Percentiles rank a stretch among this genome's conserved stretches.
These are phyloP conservation scores for Conops quadrifasciatus DNA, from an alignment of 2,888 invertebrate species.

Conservation along the genomic window DNA sequence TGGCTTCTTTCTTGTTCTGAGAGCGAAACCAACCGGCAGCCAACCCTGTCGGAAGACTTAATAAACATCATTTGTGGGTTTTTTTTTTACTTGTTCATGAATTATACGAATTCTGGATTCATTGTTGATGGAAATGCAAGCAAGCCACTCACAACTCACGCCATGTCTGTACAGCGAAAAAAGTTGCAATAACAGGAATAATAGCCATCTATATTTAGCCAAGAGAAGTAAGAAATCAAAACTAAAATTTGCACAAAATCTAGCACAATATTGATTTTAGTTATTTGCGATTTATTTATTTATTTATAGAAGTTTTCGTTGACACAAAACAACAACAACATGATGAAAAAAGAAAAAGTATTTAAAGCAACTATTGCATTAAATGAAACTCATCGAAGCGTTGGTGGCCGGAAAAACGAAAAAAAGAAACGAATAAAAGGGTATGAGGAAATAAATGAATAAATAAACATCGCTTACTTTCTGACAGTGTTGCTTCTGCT, in stretches of 20 bases:
- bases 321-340: not conserved
- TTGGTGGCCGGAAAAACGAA: not conserved
- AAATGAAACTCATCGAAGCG: not conserved
- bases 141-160: too few relatives aligned
- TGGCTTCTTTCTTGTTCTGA: too few relatives aligned
- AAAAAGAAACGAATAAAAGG: not conserved
- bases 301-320: conserved; percentile 16
- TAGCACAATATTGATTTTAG: conserved; percentile 22
- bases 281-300: conserved; percentile 9
- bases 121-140: too few relatives aligned
- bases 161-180: too few relatives aligned
- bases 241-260: conserved; percentile 7
- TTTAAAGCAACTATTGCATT: not conserved
- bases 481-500: not conserved
- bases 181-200: too few relatives aligned
- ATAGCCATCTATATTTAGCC: too few relatives aligned
- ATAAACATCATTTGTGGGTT: too few relatives aligned
- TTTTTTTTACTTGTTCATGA: too few relatives aligned
- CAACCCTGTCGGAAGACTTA: too few relatives aligned
- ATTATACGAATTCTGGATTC: too few relatives aligned
- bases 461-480: conserved; percentile 20
- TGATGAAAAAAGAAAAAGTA: conserved; percentile 3
- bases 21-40: too few relatives aligned
- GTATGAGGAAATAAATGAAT: conserved; percentile 9
- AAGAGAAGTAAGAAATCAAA: too few relatives aligned